Conservation (phyloP, 2,113 vertebrate species). For the Girardinichthys multiradiatus region DNA sequence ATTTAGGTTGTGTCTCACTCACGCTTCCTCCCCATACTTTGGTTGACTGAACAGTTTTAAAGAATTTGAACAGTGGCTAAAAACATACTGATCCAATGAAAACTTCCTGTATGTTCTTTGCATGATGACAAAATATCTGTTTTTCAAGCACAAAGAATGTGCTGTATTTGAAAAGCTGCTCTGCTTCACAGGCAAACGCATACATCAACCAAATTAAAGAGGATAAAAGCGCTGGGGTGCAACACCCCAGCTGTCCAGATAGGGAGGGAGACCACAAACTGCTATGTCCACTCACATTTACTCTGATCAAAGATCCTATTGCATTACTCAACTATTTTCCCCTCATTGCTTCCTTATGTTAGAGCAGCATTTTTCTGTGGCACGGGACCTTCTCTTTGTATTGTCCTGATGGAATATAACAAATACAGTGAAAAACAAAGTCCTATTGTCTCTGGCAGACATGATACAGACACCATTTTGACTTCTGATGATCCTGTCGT, state of each 20-base stretch:
- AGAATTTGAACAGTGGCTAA: conserved; percentile 7
- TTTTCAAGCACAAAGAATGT: conserved; percentile 17
- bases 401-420: conserved; percentile 57
- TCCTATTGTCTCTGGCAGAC: conserved; percentile 52
- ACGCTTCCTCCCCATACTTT: neutral
- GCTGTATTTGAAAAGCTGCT: conserved; percentile 23
- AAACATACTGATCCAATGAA: conserved; percentile 17
- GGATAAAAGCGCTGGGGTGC: conserved; percentile 51
- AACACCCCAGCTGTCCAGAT: conserved; percentile 60
- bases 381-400: conserved; percentile 56
- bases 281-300: conserved; percentile 69
- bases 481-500: conserved; percentile 23
- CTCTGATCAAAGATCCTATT: conserved; percentile 69
- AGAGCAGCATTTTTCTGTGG: conserved; percentile 52
- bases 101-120: neutral
- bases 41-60: conserved; percentile 8
- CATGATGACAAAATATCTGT: neutral
- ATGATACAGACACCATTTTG: conserved; percentile 39
- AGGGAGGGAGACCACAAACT: conserved; percentile 67
- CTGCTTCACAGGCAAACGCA: conserved; percentile 50
- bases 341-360: conserved; percentile 72
- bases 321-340: conserved; percentile 52
- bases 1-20: conserved; percentile 22
- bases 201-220: conserved; percentile 56
- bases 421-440: conserved; percentile 52